These are phyloP conservation scores for Crocidura indochinensis DNA, from an alignment of 2,797 vertebrate genomes.

Conservation along the genomic window DNA sequence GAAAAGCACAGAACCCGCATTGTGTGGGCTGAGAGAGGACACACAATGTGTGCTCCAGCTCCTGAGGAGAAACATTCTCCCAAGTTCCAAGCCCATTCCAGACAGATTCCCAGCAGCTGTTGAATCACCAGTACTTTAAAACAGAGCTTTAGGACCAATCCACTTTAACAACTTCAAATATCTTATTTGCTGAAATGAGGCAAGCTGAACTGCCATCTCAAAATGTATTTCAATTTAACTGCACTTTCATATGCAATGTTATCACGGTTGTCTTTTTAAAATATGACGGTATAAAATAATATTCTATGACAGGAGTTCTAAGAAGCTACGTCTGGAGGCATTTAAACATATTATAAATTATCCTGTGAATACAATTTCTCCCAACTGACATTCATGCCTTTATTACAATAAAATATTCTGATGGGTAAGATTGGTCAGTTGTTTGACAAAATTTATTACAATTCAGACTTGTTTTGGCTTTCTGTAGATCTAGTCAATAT, in stretches of 20 bases:
- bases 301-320: slow-evolving; percentile 29
- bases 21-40: slow-evolving; percentile 45
- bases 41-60: slow-evolving; percentile 47
- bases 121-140: slow-evolving; percentile 28
- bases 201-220: background rate
- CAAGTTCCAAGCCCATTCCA: slow-evolving; percentile 63
- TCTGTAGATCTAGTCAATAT: background rate
- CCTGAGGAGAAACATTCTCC: slow-evolving; percentile 69
- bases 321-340: slow-evolving; percentile 33
- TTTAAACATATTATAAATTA: slow-evolving; percentile 65
- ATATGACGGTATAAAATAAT: slow-evolving; percentile 57
- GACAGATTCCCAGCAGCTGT: slow-evolving; percentile 78
- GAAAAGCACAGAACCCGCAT: slow-evolving; percentile 32
- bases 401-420: slow-evolving; percentile 21
- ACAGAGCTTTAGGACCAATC: slow-evolving; percentile 64
- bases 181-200: slow-evolving; percentile 57
- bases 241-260: background rate
- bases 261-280: slow-evolving; percentile 46
- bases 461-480: slow-evolving; percentile 14
- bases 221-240: slow-evolving; percentile 30
- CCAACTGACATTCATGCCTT: slow-evolving; percentile 27
- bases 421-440: slow-evolving; percentile 11
- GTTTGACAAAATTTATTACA: slow-evolving; percentile 18
- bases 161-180: slow-evolving; percentile 68
- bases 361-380: slow-evolving; percentile 30